These are phyloP conservation scores for Geococcyx californianus DNA, from an alignment of 2,113 vertebrate species.

Conservation along the genomic window DNA sequence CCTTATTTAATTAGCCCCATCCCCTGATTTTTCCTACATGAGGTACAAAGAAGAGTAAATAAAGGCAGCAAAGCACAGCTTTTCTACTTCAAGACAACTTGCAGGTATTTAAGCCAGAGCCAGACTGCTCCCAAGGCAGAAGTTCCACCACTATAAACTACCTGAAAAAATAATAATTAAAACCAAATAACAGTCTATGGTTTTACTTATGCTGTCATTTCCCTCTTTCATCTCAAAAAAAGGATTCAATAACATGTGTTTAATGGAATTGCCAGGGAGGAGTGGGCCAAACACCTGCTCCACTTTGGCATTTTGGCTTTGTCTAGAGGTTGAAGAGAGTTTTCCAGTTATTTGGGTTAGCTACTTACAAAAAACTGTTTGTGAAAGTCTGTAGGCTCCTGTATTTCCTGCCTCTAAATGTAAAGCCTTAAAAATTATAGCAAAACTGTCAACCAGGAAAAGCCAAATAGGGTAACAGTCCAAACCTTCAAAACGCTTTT, in stretches of 20 bases:
- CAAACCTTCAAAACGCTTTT: neutral
- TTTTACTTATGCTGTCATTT: conserved; percentile 21
- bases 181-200: neutral
- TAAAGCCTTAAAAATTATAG: neutral
- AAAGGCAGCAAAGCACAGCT: neutral
- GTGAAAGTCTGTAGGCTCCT: neutral
- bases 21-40: neutral
- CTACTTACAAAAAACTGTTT: neutral
- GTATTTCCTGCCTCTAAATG: neutral
- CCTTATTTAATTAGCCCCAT: neutral
- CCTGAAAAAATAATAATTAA: neutral
- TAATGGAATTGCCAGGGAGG: neutral
- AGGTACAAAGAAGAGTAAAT: neutral
- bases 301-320: conserved; percentile 20
- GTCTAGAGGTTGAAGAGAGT: neutral
- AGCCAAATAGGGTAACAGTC: neutral
- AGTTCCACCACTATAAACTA: neutral
- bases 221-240: neutral
- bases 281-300: conserved; percentile 19
- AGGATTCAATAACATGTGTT: neutral
- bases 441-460: neutral
- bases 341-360: conserved; percentile 10
- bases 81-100: neutral
- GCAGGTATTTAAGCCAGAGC: neutral
- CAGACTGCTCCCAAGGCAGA: neutral